These are phyloP conservation scores for Bradynema listronoti DNA, from an alignment of 1,140 invertebrate genomes.

Conservation along the genomic window DNA sequence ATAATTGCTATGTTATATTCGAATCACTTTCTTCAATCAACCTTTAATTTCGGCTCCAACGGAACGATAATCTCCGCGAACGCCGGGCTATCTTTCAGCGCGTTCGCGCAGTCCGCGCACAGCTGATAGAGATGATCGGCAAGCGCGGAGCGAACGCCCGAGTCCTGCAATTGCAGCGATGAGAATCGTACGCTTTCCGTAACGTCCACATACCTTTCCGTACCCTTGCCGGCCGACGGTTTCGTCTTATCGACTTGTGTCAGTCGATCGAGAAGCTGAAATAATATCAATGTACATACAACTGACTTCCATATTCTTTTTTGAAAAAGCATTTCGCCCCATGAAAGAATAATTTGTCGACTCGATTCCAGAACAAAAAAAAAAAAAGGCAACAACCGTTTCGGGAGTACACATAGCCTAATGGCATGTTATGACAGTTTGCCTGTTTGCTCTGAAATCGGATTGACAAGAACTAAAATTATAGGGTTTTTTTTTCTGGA, in stretches of 20 bases:
- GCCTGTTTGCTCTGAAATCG: no score
- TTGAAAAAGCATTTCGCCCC: no score
- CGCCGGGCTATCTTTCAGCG: slow-evolving; percentile 13
- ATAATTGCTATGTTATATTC: not conserved
- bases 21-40: slow-evolving; percentile 16
- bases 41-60: slow-evolving; percentile 14
- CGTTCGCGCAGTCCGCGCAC: slow-evolving; percentile 5
- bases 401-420: no score
- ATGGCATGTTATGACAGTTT: no score
- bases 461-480: no score
- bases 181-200: slow-evolving; percentile 24
- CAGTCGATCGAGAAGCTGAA: slow-evolving; percentile 30
- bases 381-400: no score
- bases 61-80: slow-evolving; percentile 12
- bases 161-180: slow-evolving; percentile 21
- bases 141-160: slow-evolving; percentile 16
- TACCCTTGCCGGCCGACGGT: slow-evolving; percentile 20
- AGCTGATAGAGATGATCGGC: slow-evolving; percentile 18
- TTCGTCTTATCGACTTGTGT: slow-evolving; percentile 23
- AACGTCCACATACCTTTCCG: slow-evolving; percentile 13
- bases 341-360: no score
- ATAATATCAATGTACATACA: slow-evolving; percentile 15
- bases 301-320: no score
- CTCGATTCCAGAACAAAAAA: no score
- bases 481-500: slow-evolving; percentile 18